Percentiles rank a stretch among this genome's conserved stretches.
Evolutionary conservation across 2,113 vertebrate species (phyloP).

Genomic region (Cyphomyrus discorhynchus): DNA sequence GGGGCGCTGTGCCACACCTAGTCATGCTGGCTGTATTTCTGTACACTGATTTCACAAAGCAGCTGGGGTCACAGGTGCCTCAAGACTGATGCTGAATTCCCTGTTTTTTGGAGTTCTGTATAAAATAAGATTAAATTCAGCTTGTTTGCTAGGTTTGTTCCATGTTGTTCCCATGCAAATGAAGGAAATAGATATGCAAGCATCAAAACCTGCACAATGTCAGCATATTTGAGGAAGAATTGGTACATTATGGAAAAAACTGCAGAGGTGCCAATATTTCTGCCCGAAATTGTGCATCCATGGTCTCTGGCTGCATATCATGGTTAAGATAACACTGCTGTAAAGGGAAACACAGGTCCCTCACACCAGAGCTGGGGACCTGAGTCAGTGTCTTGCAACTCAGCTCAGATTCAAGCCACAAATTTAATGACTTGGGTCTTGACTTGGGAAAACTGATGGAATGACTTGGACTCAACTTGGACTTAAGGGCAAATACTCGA

Average conservation of each 20-base stretch:
- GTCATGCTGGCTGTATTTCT: not conserved
- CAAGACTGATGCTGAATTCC: not conserved
- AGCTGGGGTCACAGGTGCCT: not conserved
- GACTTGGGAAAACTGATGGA: no score
- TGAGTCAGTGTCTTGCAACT: no score
- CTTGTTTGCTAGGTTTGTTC: not conserved
- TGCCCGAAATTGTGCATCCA: not conserved
- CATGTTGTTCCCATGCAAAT: not conserved
- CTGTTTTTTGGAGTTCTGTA: not conserved
- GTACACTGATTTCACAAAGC: not conserved
- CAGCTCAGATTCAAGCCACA: no score
- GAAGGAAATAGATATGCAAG: not conserved
- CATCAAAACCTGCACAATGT: not conserved
- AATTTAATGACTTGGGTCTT: no score
- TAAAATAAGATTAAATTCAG: not conserved
- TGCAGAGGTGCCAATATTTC: not conserved
- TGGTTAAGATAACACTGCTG: not conserved
- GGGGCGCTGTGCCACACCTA: not conserved
- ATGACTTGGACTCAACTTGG: no score
- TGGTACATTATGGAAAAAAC: not conserved
- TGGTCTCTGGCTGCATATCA: not conserved
- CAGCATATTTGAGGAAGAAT: not conserved
- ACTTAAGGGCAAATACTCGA: no score
- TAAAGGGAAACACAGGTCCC: not conserved
- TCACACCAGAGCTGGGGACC: not conserved